Percentiles rank a stretch among this genome's conserved stretches.
phyloP scores from a whole-genome alignment of 37 sponge, comb jelly and placozoan species.

The Diacarnus erythraeanus region DNA sequence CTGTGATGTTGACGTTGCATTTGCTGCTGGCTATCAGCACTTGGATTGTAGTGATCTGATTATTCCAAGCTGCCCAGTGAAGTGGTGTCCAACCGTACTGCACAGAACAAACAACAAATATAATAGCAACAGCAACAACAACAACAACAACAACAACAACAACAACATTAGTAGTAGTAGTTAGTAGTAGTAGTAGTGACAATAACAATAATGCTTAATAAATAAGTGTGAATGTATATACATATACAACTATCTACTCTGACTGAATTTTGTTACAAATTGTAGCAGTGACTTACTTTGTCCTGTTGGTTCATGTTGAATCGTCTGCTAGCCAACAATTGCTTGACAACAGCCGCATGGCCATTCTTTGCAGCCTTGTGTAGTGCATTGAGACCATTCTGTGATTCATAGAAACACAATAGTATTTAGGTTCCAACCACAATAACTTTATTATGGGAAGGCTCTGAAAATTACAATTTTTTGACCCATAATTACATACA shows the following conservation, averaged over 20 bases:
- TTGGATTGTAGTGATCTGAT: constrained; percentile 39
- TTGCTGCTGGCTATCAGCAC: constrained; percentile 28
- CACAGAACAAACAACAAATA: no score
- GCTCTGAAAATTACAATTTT: neutral
- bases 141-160: no score
- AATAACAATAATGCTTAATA: no score
- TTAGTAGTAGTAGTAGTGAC: no score
- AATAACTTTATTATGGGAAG: no score
- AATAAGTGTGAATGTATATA: no score
- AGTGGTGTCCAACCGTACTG: constrained; percentile 81
- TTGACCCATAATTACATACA: neutral
- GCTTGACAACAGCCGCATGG: constrained; percentile 54
- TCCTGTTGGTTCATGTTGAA: constrained; percentile 41
- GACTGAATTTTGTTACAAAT: neutral
- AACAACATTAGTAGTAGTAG: no score
- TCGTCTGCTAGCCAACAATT: constrained; percentile 32
- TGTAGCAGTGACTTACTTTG: constrained; percentile 29
- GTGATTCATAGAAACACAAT: neutral
- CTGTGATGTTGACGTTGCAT: constrained; percentile 33
- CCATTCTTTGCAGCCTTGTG: constrained; percentile 69
- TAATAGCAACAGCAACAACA: no score
- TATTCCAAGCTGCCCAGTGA: constrained; percentile 79
- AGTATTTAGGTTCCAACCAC: no score
- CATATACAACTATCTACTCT: no score
- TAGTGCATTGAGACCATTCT: constrained; percentile 73